Conservation (phyloP, 2,113 vertebrate species). For the Scomber japonicus region DNA sequence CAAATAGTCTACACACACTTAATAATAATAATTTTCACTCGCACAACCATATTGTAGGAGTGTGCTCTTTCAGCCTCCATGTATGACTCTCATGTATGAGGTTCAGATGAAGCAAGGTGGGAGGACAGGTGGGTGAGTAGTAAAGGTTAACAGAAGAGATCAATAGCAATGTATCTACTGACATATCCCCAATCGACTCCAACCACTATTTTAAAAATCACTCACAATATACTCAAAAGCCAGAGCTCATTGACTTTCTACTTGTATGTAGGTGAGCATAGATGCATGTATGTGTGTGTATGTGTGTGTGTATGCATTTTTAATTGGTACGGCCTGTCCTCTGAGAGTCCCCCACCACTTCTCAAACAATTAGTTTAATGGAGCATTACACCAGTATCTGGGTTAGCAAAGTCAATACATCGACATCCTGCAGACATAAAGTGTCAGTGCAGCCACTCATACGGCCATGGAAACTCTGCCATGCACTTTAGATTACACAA, state of each 20-base stretch:
- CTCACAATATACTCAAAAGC: slow-evolving; percentile 46
- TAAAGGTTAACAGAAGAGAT: slow-evolving; percentile 67
- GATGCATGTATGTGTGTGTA: slow-evolving; percentile 24
- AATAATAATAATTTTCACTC: not conserved
- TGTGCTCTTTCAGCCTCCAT: slow-evolving; percentile 22
- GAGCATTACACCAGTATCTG: slow-evolving; percentile 73
- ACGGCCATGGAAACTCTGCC: slow-evolving; percentile 33
- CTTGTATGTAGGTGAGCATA: slow-evolving; percentile 48
- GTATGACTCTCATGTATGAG: slow-evolving; percentile 28
- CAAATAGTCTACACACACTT: slow-evolving; percentile 6
- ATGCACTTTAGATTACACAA: slow-evolving; percentile 34
- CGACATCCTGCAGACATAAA: slow-evolving; percentile 62
- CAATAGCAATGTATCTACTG: slow-evolving; percentile 56
- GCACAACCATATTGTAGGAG: slow-evolving; percentile 11
- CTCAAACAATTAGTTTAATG: slow-evolving; percentile 81
- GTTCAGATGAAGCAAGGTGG: slow-evolving; percentile 12
- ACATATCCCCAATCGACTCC: slow-evolving; percentile 42
- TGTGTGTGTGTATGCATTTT: slow-evolving; percentile 54
- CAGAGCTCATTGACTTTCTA: slow-evolving; percentile 58
- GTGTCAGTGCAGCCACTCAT: slow-evolving; percentile 58
- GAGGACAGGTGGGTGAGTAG: slow-evolving; percentile 34
- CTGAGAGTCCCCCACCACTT: slow-evolving; percentile 67
- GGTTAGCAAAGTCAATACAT: slow-evolving; percentile 77
- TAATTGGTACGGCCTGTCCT: slow-evolving; percentile 69
- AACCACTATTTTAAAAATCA: slow-evolving; percentile 61